Percentiles rank a stretch among this genome's conserved stretches.
Conservation (phyloP, 2,888 invertebrate genomes). For the Syrista parreyssii region DNA sequence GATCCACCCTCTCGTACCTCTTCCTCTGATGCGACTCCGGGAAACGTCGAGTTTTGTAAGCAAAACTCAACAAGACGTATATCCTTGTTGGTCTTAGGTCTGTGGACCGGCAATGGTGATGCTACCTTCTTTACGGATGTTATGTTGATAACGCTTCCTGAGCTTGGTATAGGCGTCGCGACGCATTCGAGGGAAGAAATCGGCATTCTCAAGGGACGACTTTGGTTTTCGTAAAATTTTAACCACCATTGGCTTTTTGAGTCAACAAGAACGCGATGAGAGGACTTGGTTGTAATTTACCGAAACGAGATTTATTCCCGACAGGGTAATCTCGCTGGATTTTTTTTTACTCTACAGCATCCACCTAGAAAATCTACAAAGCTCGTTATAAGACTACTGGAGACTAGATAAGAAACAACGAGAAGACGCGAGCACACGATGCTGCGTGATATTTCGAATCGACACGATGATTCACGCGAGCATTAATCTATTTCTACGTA, state of each 20-base stretch:
- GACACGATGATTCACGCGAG: constrained; percentile 60
- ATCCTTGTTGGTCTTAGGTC: constrained; percentile 1
- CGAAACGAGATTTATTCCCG: constrained; percentile 45
- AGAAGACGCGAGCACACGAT: constrained; percentile 23
- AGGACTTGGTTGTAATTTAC: constrained; percentile 33
- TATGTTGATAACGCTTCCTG: constrained; percentile 19
- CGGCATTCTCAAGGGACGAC: not conserved
- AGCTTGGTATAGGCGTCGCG: not conserved
- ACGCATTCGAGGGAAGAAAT: not conserved
- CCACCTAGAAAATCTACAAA: not conserved
- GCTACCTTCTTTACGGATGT: constrained; percentile 13
- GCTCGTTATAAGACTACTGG: not conserved
- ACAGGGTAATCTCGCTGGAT: constrained; percentile 35
- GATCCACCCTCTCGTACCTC: constrained; percentile 10
- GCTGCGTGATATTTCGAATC: constrained; percentile 48
- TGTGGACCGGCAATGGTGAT: constrained; percentile 2
- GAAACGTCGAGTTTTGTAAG: constrained; percentile 19
- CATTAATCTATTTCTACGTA: constrained; percentile 62
- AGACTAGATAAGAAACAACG: not conserved
- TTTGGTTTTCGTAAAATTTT: not conserved
- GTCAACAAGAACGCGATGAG: constrained; percentile 35
- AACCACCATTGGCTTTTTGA: constrained; percentile 22
- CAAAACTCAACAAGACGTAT: constrained; percentile 18
- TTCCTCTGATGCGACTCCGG: constrained; percentile 1
- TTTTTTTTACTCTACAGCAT: constrained; percentile 11